Evolutionary conservation across 2,797 vertebrate species (phyloP), one percentile per base, ranked within the genome.

Genomic region (Chrysocyon brachyurus): DNA sequence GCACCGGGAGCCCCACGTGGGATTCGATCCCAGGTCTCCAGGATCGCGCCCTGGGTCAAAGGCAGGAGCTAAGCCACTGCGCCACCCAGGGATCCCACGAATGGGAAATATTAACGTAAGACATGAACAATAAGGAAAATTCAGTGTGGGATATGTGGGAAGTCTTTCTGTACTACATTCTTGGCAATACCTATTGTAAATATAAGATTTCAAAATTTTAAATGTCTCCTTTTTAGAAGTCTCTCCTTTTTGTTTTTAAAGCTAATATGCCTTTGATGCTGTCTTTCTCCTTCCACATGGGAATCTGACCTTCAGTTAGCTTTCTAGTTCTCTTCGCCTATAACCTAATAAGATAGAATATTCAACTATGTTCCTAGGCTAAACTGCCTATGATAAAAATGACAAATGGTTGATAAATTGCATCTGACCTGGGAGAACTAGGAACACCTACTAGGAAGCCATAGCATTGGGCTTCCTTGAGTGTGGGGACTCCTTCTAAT

Each of bases 361-460:
- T 56, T 77, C 85, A 78, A 2, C 56, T 52, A n/a, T 70, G 22
- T 85, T 92, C 33, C 9, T 36, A 46, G 73, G 83, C 68, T 73
- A 91, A 68, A 31, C 3, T 66, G 21, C 46, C 94, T 95, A 40
- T 87, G 33, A 93, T 72, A 95, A 95, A 91, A 95, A 73, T 86
- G 87, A 93, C n/a, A 89, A 21, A 63, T 68, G 3, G 52, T n/a
- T 89, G 90, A 78, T 95, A 89, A 89, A 83, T 89, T 86, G 56
- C 79, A 83, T 61, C 52, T 72, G 61, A 91, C 33, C 21, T 73
- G 52, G 46, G 6, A 91, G 57, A 83, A 87, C 22, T 46, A 70
- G 87, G 79, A 87, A 75, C 49, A 91, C 3, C 36, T 6, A 26
- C 66, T 40, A 86, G 49, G 40, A 94, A 94, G 82, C 9, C 66